Evolutionary conservation across 2,113 vertebrate genomes (phyloP).

Genomic region (Dicentrarchus labrax): DNA sequence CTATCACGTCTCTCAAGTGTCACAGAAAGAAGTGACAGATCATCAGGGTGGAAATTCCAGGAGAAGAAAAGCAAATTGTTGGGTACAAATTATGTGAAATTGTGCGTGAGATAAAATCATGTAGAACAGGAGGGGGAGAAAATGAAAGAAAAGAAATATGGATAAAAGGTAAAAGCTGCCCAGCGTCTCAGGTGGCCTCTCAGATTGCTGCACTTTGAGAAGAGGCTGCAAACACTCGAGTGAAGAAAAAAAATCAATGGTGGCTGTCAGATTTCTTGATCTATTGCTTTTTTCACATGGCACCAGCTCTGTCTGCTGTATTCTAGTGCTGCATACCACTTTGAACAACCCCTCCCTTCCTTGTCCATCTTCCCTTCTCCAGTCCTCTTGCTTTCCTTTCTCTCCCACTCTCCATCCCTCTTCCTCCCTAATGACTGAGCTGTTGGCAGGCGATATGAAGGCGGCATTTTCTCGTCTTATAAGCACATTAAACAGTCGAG

Average conservation of each 20-base stretch:
- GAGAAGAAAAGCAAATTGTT: slow-evolving; percentile 23
- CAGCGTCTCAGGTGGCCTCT: slow-evolving; percentile 70
- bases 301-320: slow-evolving; percentile 59
- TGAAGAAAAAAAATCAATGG: slow-evolving; percentile 71
- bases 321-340: slow-evolving; percentile 27
- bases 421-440: slow-evolving; percentile 54
- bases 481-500: slow-evolving; percentile 47
- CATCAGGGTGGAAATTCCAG: slow-evolving; percentile 5
- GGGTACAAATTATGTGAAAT: slow-evolving; percentile 48
- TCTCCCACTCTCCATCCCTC: slow-evolving; percentile 20
- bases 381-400: slow-evolving; percentile 7
- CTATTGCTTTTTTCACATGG: slow-evolving; percentile 54
- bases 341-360: slow-evolving; percentile 19
- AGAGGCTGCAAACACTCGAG: slow-evolving; percentile 58
- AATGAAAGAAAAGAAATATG: slow-evolving; percentile 41
- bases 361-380: slow-evolving; percentile 23
- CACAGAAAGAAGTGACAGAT: slow-evolving; percentile 20
- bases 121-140: background rate
- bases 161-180: slow-evolving; percentile 35
- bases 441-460: slow-evolving; percentile 56
- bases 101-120: slow-evolving; percentile 21
- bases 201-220: slow-evolving; percentile 55
- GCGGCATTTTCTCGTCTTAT: slow-evolving; percentile 40
- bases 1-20: slow-evolving; percentile 1
- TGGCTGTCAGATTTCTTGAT: slow-evolving; percentile 64